Conservation (phyloP, 2,113 vertebrate genomes). For the Chaetura pelagica region DNA sequence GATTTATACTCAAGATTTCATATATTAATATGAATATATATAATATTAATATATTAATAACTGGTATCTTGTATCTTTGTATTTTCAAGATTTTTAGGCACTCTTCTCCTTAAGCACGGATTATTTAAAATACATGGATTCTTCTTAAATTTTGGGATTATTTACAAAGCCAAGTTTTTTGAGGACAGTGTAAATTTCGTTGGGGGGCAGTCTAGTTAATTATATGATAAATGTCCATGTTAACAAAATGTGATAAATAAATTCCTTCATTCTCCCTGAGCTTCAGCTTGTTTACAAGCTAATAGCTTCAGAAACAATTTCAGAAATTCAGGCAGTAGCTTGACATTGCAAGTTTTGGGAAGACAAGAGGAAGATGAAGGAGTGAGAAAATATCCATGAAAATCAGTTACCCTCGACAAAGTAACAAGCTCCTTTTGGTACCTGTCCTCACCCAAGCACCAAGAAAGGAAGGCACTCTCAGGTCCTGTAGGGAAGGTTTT, state of each 20-base stretch:
- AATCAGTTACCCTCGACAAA: neutral
- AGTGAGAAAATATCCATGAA: neutral
- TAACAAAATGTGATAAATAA: neutral
- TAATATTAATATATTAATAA: neutral
- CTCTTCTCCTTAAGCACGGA: neutral
- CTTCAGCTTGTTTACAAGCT: neutral
- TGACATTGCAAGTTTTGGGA: neutral
- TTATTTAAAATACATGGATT: too few species aligned
- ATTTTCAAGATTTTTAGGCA: neutral
- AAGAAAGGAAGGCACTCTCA: neutral
- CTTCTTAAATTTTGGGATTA: neutral
- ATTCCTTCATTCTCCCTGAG: neutral
- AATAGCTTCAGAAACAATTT: neutral
- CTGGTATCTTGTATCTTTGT: neutral
- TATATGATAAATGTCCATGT: too few species aligned
- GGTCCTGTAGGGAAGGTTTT: neutral
- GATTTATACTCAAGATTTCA: neutral
- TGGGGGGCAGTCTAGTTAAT: neutral
- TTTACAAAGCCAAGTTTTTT: neutral
- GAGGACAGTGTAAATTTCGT: neutral
- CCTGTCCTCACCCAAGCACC: neutral
- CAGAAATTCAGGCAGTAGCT: neutral
- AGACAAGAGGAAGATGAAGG: neutral
- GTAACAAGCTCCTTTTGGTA: neutral
- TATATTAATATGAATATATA: neutral